Evolutionary conservation across 2,888 invertebrate genomes (phyloP), one percentile per base, ranked within the genome.

Genomic region (Megalurothrips usitatus): DNA sequence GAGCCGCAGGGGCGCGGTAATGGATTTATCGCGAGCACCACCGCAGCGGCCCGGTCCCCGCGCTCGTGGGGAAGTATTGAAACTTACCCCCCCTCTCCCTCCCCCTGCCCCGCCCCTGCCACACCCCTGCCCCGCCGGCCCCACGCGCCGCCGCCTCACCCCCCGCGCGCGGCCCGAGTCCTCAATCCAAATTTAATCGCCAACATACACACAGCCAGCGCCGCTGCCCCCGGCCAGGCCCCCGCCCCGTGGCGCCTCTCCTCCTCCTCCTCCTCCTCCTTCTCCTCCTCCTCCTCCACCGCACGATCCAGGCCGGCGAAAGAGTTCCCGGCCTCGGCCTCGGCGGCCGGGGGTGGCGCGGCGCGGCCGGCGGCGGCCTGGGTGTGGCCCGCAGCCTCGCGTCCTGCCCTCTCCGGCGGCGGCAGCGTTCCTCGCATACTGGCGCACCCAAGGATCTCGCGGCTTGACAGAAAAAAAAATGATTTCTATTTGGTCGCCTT

Each of bases 161-260:
- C 58, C 58, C 58, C 58, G 6, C 6, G 14, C 14, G 4, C 58
- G 58, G 19, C 58, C 58, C 4, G 17, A 1, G 17, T n/a, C 14
- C n/a, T 58, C 58, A n/a, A 58, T 58, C 58, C 58, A 58, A 58
- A 58, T 58, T 58, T 58, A 58, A 58, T 58, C 58, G 58, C 17
- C 58, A 58, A 58, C 58, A 58, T n/a, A n/a, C 58, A 58, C 58
- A 58, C 58, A 19, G 58, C 19, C 14, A 11, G 8, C 17, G 58
- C 14, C 6, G 58, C 58, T n/a, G 52, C 10, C 10, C 49, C 49
- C 19, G 52, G 52, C 52, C 52, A 1, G 52, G 52, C 52, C 52
- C 14, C 52, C 10, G 52, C 11, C 19, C 58, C 58, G 58, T 1
- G 58, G 19, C 58, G 58, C 58, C 34, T 19, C 58, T 17, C 58